phyloP scores from a whole-genome alignment of 2,113 vertebrate species.

The Oryzias melastigma region DNA sequence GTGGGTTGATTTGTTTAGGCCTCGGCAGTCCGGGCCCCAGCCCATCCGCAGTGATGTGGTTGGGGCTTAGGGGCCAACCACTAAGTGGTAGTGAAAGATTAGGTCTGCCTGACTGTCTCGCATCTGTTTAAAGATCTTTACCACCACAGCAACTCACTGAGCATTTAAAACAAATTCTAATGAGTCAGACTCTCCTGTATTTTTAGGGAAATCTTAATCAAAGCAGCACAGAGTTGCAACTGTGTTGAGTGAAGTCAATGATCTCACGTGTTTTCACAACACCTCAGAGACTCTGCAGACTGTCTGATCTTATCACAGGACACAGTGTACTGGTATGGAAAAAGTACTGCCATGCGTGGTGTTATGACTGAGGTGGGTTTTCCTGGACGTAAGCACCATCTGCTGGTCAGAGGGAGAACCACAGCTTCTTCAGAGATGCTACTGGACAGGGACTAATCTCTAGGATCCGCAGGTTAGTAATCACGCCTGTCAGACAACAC shows the following conservation, averaged over 20 bases:
- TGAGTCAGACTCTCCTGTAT: neutral
- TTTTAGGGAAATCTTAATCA: neutral
- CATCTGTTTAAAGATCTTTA: slow-evolving; percentile 18
- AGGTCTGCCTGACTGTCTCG: slow-evolving; percentile 31
- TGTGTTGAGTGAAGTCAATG: slow-evolving; percentile 1
- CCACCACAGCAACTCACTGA: too few species aligned
- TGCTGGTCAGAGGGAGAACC: slow-evolving; percentile 45
- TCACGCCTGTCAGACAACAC: slow-evolving; percentile 52
- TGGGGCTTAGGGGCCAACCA: slow-evolving; percentile 39
- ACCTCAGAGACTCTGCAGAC: slow-evolving; percentile 54
- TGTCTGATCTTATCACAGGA: slow-evolving; percentile 56
- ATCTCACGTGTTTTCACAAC: slow-evolving; percentile 54
- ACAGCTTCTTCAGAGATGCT: slow-evolving; percentile 9
- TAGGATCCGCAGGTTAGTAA: slow-evolving; percentile 52
- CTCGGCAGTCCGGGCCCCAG: slow-evolving; percentile 29
- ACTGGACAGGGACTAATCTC: slow-evolving; percentile 35
- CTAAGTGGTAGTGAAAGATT: slow-evolving; percentile 50
- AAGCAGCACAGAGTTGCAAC: neutral
- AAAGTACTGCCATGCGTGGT: slow-evolving; percentile 42
- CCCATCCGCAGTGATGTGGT: slow-evolving; percentile 58
- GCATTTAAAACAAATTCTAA: neutral
- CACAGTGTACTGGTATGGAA: slow-evolving; percentile 57
- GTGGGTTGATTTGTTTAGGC: slow-evolving; percentile 39
- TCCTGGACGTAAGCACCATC: slow-evolving; percentile 54
- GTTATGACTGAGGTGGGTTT: slow-evolving; percentile 24